These are phyloP conservation scores for Lasioglossum villosulum DNA, from an alignment of 2,888 invertebrate genomes.

Conservation along the genomic window DNA sequence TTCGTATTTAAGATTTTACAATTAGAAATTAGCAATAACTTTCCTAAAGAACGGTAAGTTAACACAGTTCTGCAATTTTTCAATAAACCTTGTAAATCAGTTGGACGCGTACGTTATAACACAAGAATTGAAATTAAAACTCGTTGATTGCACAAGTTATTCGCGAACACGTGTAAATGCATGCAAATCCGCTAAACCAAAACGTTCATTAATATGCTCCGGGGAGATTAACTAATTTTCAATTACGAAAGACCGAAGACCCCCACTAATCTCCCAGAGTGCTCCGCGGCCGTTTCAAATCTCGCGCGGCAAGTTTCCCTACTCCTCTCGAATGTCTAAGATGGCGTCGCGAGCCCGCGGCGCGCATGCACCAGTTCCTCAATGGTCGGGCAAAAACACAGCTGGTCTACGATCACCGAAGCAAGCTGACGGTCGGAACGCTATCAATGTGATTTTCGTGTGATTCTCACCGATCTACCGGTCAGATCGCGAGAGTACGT, in stretches of 20 bases:
- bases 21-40: background rate
- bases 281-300: constrained; percentile 25
- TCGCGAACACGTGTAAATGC: background rate
- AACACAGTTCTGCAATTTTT: background rate
- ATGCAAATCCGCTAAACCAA: background rate
- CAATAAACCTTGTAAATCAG: background rate
- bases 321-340: constrained; percentile 31
- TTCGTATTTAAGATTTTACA: background rate
- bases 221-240: background rate
- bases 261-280: background rate
- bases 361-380: constrained; percentile 73
- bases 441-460: constrained; percentile 74
- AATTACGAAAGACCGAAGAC: background rate
- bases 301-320: constrained; percentile 41
- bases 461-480: constrained; percentile 70
- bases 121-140: background rate
- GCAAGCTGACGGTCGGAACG: constrained; percentile 76
- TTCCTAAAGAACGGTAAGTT: background rate
- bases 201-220: background rate
- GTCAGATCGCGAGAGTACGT: constrained; percentile 57
- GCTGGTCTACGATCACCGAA: constrained; percentile 77
- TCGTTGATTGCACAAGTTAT: background rate
- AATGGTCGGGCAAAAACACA: constrained; percentile 78
- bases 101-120: background rate
- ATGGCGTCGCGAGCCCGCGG: constrained; percentile 31